Base-by-base conservation (phyloP, 35 echinoderm and acorn worm species). In the Anneissia japonica region DNA sequence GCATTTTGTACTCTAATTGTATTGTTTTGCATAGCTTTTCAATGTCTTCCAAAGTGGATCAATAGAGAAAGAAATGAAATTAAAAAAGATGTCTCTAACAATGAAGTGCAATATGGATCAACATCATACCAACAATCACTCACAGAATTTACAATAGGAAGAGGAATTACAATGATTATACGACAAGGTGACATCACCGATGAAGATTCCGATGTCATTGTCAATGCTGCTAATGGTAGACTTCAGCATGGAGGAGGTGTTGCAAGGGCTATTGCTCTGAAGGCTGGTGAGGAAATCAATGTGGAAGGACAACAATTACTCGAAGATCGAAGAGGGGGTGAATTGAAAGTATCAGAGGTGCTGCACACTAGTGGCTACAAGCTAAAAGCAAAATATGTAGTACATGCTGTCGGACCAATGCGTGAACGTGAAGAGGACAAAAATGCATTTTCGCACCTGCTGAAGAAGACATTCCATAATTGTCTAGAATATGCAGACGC, bases 241-340 rank as follows among this genome's bases (percentile, higher is more conserved):
- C 45, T 86, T 30, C 35, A 76, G 32, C 84, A 86, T 30, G 84
- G 84, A 4, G 84, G 84, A 0, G 84, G 84, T 77, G 84, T 86
- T 39, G 84, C 84, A 30, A 76, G 73, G 39, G 84, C 84, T 16
- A 77, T 86, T 30, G 73, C 74, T 7, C 74, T 17, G 5, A 72
- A 85, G 30, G 83, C 73, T 38, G 84, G 73, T 77, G 74, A 74
- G 0, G 12, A 16, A 0, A 30, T 17, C 5, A 76, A 76, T 13
- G 34, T 77, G 34, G 73, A 43, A 40, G 73, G 75, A 43, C n/a
- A 30, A 13, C 19, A 39, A 30, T 19, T n/a, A 39, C 32, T 74
- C 19, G 39, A 23, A 0, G 6, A 5, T 13, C 1, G 39, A 30
- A 23, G 29, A 32, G 74, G 74, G 19, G 1, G 30, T 39, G 16